Conservation (phyloP, 2,113 vertebrate species). For the Pyrgilauda ruficollis region DNA sequence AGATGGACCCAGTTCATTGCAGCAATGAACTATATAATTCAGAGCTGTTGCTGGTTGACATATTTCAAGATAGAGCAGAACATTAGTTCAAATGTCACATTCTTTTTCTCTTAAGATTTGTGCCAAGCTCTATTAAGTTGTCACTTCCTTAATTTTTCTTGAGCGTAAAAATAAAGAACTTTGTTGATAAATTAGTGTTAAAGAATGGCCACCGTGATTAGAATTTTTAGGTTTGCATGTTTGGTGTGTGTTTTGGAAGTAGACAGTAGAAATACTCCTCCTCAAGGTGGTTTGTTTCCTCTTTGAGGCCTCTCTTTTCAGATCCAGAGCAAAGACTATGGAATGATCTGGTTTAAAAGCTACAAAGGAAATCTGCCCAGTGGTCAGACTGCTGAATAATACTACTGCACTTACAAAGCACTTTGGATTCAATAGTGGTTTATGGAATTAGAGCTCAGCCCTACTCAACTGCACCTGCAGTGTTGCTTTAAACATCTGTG, state of each 20-base stretch:
- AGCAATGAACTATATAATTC: not conserved
- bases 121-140: not conserved
- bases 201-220: not conserved
- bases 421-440: slow-evolving; percentile 8
- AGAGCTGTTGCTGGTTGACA: not conserved
- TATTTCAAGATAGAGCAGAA: not conserved
- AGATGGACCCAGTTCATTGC: not conserved
- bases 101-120: not conserved
- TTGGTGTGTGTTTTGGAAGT: not conserved
- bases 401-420: not conserved
- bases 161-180: not conserved
- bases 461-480: not conserved
- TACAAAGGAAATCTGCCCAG: not conserved
- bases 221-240: not conserved
- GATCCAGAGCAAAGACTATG: slow-evolving; percentile 3
- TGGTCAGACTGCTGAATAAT: slow-evolving; percentile 1
- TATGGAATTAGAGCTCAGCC: slow-evolving; percentile 2
- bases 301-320: slow-evolving; percentile 24
- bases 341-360: not conserved
- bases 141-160: not conserved
- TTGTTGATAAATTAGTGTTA: not conserved
- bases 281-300: not conserved
- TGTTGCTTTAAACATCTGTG: slow-evolving; percentile 12
- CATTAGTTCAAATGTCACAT: not conserved
- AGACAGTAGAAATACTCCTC: not conserved